These are phyloP conservation scores for Eumaeus atala DNA, from an alignment of 1,140 invertebrate species.

Conservation along the genomic window DNA sequence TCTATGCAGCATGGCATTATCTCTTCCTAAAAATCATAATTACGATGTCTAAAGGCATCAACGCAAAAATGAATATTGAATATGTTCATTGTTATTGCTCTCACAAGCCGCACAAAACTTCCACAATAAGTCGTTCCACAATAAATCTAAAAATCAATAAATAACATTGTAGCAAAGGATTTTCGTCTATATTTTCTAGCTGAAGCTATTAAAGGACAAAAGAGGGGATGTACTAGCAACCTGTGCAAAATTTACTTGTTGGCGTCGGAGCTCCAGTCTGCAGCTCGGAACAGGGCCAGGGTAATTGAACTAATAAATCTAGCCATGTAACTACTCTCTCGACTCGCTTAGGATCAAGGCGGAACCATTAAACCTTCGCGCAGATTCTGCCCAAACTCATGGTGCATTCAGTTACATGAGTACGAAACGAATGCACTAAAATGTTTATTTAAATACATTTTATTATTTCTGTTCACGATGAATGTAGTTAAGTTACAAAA, in stretches of 20 bases:
- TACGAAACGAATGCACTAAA: too few relatives aligned
- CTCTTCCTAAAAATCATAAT: too few relatives aligned
- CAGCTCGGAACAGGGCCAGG: constrained; percentile 45
- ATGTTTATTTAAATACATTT: too few relatives aligned
- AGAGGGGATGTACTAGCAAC: constrained; percentile 31
- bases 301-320: constrained; percentile 73
- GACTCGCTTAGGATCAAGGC: constrained; percentile 51
- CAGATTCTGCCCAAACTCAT: constrained; percentile 17
- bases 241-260: constrained; percentile 59
- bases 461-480: too few relatives aligned
- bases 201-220: constrained; percentile 25
- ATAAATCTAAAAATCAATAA: too few relatives aligned
- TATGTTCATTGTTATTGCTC: too few relatives aligned
- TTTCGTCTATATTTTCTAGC: constrained; percentile 19
- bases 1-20: too few relatives aligned
- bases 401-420: constrained; percentile 17
- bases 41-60: too few relatives aligned
- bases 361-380: constrained; percentile 50
- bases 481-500: too few relatives aligned
- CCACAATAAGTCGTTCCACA: too few relatives aligned
- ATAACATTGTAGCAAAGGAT: constrained; percentile 9
- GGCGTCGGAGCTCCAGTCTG: constrained; percentile 55
- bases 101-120: too few relatives aligned
- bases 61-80: too few relatives aligned
- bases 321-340: constrained; percentile 52